Evolutionary conservation across 30 jellyfish, hydroid and myxozoan species (phyloP).

Genomic region (Rhopilema esculentum): DNA sequence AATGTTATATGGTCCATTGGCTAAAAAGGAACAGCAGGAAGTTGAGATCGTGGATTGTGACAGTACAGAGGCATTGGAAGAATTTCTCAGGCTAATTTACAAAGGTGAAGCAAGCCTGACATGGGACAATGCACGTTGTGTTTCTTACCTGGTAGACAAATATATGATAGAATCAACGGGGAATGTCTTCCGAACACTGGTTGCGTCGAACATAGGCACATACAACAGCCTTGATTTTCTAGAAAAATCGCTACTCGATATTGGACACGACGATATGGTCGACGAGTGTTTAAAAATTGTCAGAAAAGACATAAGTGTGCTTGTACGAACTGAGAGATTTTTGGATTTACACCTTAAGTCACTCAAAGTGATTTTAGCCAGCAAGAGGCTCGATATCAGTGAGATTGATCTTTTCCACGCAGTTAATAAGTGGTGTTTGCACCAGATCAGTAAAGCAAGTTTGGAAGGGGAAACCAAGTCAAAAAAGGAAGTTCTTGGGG

Average conservation of each 20-base stretch:
- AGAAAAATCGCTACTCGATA: neutral
- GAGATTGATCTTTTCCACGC: constrained; percentile 17
- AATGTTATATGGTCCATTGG: constrained; percentile 35
- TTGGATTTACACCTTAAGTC: neutral
- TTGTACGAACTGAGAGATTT: neutral
- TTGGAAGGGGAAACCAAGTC: neutral
- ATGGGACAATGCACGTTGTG: constrained; percentile 4
- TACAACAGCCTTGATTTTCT: constrained; percentile 7
- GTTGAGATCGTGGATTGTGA: constrained; percentile 25
- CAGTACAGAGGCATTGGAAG: neutral
- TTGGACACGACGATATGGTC: constrained; percentile 9
- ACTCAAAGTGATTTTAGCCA: neutral
- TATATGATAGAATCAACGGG: neutral
- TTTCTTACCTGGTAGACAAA: constrained; percentile 8
- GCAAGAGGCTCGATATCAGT: neutral
- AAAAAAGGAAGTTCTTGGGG: constrained; percentile 16
- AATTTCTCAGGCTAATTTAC: constrained; percentile 8
- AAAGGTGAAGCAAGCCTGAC: neutral
- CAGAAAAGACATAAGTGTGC: neutral
- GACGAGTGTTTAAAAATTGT: constrained; percentile 1
- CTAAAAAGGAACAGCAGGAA: neutral
- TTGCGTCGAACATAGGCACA: neutral
- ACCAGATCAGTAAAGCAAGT: neutral
- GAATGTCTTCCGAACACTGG: neutral
- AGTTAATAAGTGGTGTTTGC: constrained; percentile 13